Base-by-base conservation (phyloP, 2,113 vertebrate species). In the Oreotrochilus melanogaster region DNA sequence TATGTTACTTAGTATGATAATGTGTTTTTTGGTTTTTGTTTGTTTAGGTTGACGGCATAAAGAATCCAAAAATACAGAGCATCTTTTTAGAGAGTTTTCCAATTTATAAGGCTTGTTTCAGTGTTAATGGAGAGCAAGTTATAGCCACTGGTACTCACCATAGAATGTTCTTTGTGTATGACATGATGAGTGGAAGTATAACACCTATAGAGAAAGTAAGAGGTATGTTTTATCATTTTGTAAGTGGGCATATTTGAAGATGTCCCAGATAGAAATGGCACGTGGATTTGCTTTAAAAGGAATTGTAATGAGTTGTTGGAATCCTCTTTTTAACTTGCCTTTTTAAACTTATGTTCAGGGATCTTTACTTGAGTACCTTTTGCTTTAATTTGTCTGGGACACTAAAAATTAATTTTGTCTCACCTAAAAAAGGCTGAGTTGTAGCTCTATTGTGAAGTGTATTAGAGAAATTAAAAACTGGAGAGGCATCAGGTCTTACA, bases 41-140 rank as follows among this genome's bases (percentile, higher is more conserved):
- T 37, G 35, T 86, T 2, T 96, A 99, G 99, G 99, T 99, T 74
- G 99, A 99, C 22, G 99, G 99, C 17, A 98, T 98, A 98, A 98
- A 93, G 17, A 99, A 99, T 96, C 98, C 98, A 5, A 99, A 98
- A 98, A 99, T 99, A 96, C 99, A 99, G 97, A 99, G 98, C 93
- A 98, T 99, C 86, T 98, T 98, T 97, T 97, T 99, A 90, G 98
- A 99, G 86, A 97, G 95, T 5, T 99, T 99, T 97, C 99, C 99
- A 0, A 93, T 99, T 74, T 98, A 98, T 93, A 98, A 98, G 47
- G 99, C 99, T 45, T 91, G 28, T 60, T 99, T 99, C 96, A 99
- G 98, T 80, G 79, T 94, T 21, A 98, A 98, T 62, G 99, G 99
- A 10, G 98, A 99, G 56, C 97, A 98, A 64, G 98, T 99, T 95